Base-by-base conservation (phyloP, 1,140 invertebrate genomes). In the Cydia amplana region DNA sequence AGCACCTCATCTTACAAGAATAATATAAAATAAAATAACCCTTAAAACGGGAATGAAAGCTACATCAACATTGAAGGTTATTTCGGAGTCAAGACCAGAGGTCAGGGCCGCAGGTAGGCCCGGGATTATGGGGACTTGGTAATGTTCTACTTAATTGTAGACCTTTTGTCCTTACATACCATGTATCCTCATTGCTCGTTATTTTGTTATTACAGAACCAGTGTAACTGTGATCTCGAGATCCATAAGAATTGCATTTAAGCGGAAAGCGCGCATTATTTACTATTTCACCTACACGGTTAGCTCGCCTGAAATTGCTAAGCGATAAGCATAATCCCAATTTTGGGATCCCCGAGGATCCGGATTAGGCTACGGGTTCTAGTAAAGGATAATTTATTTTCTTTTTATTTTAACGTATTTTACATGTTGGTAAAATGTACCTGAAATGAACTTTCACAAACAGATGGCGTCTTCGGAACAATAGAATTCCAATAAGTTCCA, bases 91-190 rank as follows among this genome's bases (percentile, higher is more conserved):
- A 36, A n/a, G 63, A 64, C 63, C 23, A 64, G 64, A 65, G 64
- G 28, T 65, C 64, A 65, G 25, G 25, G 25, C 25, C 25, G 25
- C 28, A 65, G 64, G 64, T 65, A 36, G 28, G 12, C 23, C 25
- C 64, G 23, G 64, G 64, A 65, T 65, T 65, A 65, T 1, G 63
- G 28, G n/a, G 25, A 23, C 64, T 36, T 65, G 64, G 36, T 32
- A 65, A 65, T 65, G 64, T 23, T n/a, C 64, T 32, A 36, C 25
- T 65, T 32, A 65, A 65, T 65, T 65, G 64, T 65, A 10, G 23
- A 65, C 64, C 28, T 36, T 65, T 32, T 14, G 23, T 32, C n/a
- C 64, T 20, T 9, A 5, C 64, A 10, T 9, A 5, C n/a, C 4
- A 18, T 23, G 20, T 10, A 60, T 60, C 6, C 9, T 20, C 55